Evolutionary conservation across 1,140 invertebrate species (phyloP), one percentile per base, ranked within the genome.

Genomic region (Drosophila bocki): DNA sequence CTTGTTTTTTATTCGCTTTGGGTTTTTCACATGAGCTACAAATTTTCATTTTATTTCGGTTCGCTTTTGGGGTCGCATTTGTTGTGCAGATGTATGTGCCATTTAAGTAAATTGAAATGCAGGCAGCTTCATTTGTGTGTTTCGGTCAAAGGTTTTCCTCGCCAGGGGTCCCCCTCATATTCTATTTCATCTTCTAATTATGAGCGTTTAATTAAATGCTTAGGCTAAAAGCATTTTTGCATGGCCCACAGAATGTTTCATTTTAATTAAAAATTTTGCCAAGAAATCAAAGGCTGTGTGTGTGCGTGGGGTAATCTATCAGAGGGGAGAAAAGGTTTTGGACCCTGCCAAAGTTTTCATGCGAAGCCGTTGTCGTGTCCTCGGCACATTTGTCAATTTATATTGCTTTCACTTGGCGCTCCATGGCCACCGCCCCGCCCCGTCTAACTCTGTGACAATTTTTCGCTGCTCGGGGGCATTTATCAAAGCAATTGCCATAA

Each of bases 401-500:
- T 79, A 79, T 79, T 78, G 76, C 75, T 61, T 68, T 78, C 74
- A 56, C 54, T 77, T 77, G 61, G 57, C 39, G 11, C 41, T 60
- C 47, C 29, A 56, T 56, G 53, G 44, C 26, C 26, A 3, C 26
- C 26, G 35, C 53, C 35, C 35, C 19, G 19, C 53, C 35, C 35
- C 35, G 19, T 39, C 53, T 56, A 56, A 39, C 39, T 26, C 53
- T 19, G 19, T 32, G 41, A 42, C 44, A 65, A 65, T 85, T 69
- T 64, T 58, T 48, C 56, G 63, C 56, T 58, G 58, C 61, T 58
- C 29, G 45, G 44, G 75, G 76, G 75, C 79, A 74, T 85, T 64
- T 71, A 68, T 77, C 67, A 72, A 75, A 74, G 83, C 80, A 77
- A 79, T 87, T 77, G 71, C 83, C 57, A 86, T 86, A 86, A 86